Evolutionary conservation across 2,888 invertebrate species (phyloP), one percentile per base, ranked within the genome.

Genomic region (Augochlorella aurata): DNA sequence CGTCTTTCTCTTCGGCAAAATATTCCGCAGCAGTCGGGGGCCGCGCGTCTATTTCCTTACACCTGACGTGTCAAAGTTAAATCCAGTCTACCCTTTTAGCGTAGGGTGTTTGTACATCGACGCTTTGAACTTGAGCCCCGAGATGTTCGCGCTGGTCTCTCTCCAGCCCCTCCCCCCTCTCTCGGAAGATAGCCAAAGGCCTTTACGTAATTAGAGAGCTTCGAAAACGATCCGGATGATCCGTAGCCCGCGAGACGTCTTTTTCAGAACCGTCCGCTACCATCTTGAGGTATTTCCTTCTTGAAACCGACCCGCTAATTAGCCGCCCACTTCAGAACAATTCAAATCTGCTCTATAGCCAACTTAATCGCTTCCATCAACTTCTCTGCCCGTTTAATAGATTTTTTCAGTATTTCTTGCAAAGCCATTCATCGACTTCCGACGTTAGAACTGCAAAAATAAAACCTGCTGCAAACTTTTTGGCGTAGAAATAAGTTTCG

Each of bases 61-160:
- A 78, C 82, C 78, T 73, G 75, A 74, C 69, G 75, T 45, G 83
- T 83, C 82, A 83, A 82, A 83, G 83, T 78, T 78, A 83, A 83
- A 83, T 72, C 78, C 50, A 47, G 68, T 10, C 73, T 66, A 63
- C 69, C 82, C 66, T 70, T 66, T 16, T 14, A 21, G 21, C 63
- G 18, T 61, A 21, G 49, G 52, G n/a, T 76, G 72, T 75, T 69
- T 72, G 75, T 73, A 52, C 76, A 78, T 78, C 72, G 77, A 69
- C 74, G 74, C 83, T 83, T 83, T 78, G 82, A 75, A 82, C 77
- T 78, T 70, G 81, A 82, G 81, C 63, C 29, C 9, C 21, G 70
- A 71, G 74, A 77, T 65, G 74, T 21, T 61, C 67, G 50, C 29
- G 10, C 24, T 29, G 45, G 16, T 4, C 44, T n/a, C 49, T 14